These are phyloP conservation scores for Phoxinus phoxinus DNA, from an alignment of 2,113 vertebrate genomes.

Conservation along the genomic window DNA sequence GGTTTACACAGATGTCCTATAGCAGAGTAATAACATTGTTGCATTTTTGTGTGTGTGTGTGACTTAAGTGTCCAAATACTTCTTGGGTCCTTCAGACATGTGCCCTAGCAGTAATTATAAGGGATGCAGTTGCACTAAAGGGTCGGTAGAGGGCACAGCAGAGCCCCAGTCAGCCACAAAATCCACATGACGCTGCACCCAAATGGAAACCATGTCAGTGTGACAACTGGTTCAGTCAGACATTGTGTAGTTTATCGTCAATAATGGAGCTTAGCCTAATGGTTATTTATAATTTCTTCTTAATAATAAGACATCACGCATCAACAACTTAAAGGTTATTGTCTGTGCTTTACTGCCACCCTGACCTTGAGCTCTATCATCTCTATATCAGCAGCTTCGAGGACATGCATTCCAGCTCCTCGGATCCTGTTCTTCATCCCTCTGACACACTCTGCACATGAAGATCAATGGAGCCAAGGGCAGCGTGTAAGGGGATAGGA, in stretches of 20 bases:
- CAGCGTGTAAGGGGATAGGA: conserved; percentile 48
- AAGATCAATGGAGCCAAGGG: conserved; percentile 51
- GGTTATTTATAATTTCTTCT: not conserved
- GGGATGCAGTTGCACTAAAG: conserved; percentile 58
- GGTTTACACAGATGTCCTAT: not conserved
- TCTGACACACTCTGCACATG: conserved; percentile 31
- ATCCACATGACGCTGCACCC: not conserved
- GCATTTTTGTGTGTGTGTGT: not conserved
- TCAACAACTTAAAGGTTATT: not conserved
- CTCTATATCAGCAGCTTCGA: conserved; percentile 35
- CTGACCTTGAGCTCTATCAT: conserved; percentile 40
- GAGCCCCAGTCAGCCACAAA: conserved; percentile 54
- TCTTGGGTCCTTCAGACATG: not conserved
- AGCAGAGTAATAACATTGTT: not conserved
- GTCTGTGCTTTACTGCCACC: not conserved
- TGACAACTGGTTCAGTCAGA: not conserved
- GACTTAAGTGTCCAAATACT: not conserved
- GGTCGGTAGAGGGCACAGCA: conserved; percentile 70
- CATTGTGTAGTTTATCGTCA: not conserved
- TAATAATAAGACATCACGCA: not conserved
- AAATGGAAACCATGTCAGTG: conserved; percentile 7
- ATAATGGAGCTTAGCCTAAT: not conserved
- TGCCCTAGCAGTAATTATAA: not conserved
- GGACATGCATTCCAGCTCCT: conserved; percentile 33
- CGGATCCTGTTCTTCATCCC: conserved; percentile 49